Base-by-base conservation (phyloP, 1,140 invertebrate species). In the Hydropsyche tenuis region DNA sequence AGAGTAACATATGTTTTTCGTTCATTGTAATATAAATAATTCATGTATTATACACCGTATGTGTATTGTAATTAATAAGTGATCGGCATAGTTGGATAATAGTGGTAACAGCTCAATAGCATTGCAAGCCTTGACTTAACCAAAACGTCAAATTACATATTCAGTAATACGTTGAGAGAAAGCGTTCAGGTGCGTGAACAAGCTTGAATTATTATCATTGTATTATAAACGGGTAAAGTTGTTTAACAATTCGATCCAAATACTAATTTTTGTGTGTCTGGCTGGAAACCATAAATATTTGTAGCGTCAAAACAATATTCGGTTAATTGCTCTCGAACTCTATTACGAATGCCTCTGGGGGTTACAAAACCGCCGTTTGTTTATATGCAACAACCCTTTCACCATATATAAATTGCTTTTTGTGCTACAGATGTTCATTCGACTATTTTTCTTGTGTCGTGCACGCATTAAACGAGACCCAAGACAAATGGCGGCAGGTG, bases 291-390 rank as follows among this genome's bases (percentile, higher is more conserved):
- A 66, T 66, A 66, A 66, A 66, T 66, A 66, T 45, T 66, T 45
- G 12, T 12, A 12, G 27, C 63, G 63, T 66, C 63, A 20, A 66
- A 66, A 43, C 63, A 66, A 66, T 66, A 66, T 66, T 66, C 27
- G 37, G 63, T 46, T 66, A 43, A 66, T 66, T 43, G 63, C 30
- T 66, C 37, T 66, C 63, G 63, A 66, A 66, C 63, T 66, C 27
- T 66, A 43, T 66, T 66, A 66, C 30, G 27, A 16, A 66, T 11
- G 63, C 63, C 63, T 66, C 9, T 66, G 16, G 63, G 63, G 63
- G 1, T 30, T 66, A 46, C 20, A 22, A 23, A 43, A 42, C 20
- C 63, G 56, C 20, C 27, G 30, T 66, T 43, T 66, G 27, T 66
- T 18, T 27, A 30, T n/a, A 63, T 53, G 16, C 9, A 53, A 53